phyloP scores from a whole-genome alignment of 2,888 invertebrate genomes.

The Drosophila infuscata region DNA sequence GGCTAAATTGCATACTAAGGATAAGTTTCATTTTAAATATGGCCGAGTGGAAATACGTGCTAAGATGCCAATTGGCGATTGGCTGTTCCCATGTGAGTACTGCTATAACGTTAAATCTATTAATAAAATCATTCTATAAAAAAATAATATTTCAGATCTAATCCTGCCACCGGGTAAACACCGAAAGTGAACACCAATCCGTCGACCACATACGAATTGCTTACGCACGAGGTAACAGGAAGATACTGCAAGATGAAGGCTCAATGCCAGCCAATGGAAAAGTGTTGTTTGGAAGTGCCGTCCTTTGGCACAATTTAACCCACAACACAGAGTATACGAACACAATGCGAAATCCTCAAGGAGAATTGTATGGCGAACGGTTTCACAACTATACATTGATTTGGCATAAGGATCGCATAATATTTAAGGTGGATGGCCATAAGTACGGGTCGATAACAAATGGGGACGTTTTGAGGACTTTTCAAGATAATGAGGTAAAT shows the following conservation, averaged over 20 bases:
- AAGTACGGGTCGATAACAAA: slow-evolving; percentile 34
- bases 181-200: neutral
- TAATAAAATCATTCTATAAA: neutral
- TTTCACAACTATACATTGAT: slow-evolving; percentile 42
- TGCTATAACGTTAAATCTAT: too few species aligned
- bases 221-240: slow-evolving; percentile 36
- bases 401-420: slow-evolving; percentile 38
- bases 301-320: slow-evolving; percentile 3
- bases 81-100: slow-evolving; percentile 47
- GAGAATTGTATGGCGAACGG: neutral
- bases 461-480: neutral
- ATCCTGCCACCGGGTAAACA: slow-evolving; percentile 16
- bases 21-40: slow-evolving; percentile 29
- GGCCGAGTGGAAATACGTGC: slow-evolving; percentile 43
- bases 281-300: slow-evolving; percentile 36
- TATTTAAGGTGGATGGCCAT: slow-evolving; percentile 35
- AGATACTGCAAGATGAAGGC: neutral
- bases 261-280: neutral
- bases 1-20: slow-evolving; percentile 19
- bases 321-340: slow-evolving; percentile 2
- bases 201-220: slow-evolving; percentile 33
- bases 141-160: slow-evolving; percentile 23
- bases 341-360: neutral
- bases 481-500: slow-evolving; percentile 15
- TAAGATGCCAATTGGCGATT: slow-evolving; percentile 39